Evolutionary conservation across 35 echinoderm and acorn worm genomes (phyloP).

Genomic region (Stichopus chloronotus): DNA sequence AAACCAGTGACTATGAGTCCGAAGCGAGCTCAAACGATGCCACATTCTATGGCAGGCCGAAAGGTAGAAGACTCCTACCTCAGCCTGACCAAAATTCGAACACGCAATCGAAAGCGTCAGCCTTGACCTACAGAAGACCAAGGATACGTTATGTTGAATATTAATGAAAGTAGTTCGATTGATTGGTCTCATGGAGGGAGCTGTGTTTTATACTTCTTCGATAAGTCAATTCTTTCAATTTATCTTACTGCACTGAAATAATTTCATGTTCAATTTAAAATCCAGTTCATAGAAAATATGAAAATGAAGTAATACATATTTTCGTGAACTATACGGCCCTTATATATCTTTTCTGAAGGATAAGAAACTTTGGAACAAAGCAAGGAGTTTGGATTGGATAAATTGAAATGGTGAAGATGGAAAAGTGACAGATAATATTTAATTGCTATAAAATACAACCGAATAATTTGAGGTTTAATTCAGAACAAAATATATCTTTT

Average conservation of each 20-base stretch:
- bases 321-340: no score
- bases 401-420: no score
- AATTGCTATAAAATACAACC: no score
- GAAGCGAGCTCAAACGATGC: slow-evolving; percentile 34
- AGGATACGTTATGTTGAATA: slow-evolving; percentile 51
- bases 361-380: no score
- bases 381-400: no score
- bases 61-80: slow-evolving; percentile 1
- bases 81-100: slow-evolving; percentile 21
- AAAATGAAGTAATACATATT: no score
- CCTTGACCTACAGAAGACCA: not conserved
- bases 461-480: no score
- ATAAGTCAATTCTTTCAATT: not conserved
- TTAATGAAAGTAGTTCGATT: not conserved
- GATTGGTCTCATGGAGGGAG: not conserved
- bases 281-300: not conserved
- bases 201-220: not conserved
- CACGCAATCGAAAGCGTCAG: not conserved
- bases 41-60: not conserved
- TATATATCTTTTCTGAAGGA: no score
- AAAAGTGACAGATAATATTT: no score
- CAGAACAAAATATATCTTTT: no score
- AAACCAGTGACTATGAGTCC: slow-evolving; percentile 54
- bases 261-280: not conserved
- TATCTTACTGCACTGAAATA: slow-evolving; percentile 34